Percentiles rank a stretch among this genome's conserved stretches.
phyloP scores from a whole-genome alignment of 2,797 vertebrate genomes.

The Varecia variegata region DNA sequence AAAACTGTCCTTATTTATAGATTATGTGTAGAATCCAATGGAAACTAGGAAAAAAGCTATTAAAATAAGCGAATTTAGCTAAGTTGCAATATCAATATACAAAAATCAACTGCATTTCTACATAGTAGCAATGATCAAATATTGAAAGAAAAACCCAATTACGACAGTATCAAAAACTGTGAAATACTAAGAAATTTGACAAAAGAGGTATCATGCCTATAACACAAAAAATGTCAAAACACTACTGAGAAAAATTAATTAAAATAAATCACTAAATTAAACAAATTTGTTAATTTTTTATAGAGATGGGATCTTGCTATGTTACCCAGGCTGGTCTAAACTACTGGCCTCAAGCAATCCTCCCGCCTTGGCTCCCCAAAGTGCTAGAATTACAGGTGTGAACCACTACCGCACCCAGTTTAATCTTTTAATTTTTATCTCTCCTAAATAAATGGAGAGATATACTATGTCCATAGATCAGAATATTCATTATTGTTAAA shows the following conservation, averaged over 20 bases:
- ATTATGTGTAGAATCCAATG: not conserved
- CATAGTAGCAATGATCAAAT: not conserved
- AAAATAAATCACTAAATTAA: not conserved
- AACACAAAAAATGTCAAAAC: not conserved
- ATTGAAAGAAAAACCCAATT: not conserved
- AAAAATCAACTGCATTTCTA: not conserved
- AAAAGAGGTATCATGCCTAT: not conserved
- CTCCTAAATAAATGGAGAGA: not conserved
- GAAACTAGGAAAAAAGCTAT: not conserved
- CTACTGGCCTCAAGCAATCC: too few species aligned
- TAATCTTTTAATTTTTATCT: not conserved
- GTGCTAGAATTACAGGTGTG: too few species aligned
- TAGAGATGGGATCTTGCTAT: too few species aligned
- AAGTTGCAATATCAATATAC: conserved; percentile 19
- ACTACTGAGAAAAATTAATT: not conserved
- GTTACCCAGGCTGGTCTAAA: too few species aligned
- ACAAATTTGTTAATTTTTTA: not conserved
- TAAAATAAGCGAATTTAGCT: not conserved
- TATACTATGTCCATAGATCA: not conserved
- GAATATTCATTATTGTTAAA: not conserved
- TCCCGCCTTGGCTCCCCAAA: too few species aligned
- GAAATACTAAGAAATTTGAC: not conserved
- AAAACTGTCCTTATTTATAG: not conserved
- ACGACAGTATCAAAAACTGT: not conserved
- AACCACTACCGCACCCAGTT: too few species aligned